Conservation (phyloP, 2,888 invertebrate genomes). For the Eupsilia transversa region DNA sequence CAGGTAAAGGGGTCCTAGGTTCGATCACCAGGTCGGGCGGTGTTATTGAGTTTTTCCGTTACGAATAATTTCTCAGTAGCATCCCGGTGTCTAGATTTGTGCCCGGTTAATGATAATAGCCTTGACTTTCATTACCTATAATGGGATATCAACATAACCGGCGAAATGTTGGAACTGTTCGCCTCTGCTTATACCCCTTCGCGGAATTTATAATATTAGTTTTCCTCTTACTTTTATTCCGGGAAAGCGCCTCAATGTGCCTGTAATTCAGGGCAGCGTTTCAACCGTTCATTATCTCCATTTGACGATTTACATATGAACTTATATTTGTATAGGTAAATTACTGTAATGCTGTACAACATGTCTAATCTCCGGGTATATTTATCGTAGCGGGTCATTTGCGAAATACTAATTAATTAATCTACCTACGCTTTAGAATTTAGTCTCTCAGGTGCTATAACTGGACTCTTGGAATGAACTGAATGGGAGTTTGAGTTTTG, state of each 20-base stretch:
- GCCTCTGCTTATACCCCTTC: neutral
- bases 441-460: neutral
- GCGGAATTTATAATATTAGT: neutral
- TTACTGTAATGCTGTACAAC: conserved; percentile 18
- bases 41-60: neutral
- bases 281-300: conserved; percentile 17
- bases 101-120: neutral
- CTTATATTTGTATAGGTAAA: conserved; percentile 21
- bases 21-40: neutral
- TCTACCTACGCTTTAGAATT: neutral
- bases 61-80: neutral
- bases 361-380: conserved; percentile 6
- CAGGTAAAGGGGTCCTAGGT: neutral
- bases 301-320: conserved; percentile 5
- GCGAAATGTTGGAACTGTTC: neutral
- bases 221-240: conserved; percentile 15
- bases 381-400: conserved; percentile 8
- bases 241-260: conserved; percentile 2
- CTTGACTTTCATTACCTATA: neutral
- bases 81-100: neutral
- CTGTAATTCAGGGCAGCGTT: conserved; percentile 30
- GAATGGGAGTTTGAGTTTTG: conserved; percentile 1
- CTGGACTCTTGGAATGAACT: conserved; percentile 2
- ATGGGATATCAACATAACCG: neutral
- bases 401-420: conserved; percentile 24